Evolutionary conservation across 2,797 vertebrate genomes (phyloP), one percentile per base, ranked within the genome.

Genomic region (Pachyuromys duprasi): DNA sequence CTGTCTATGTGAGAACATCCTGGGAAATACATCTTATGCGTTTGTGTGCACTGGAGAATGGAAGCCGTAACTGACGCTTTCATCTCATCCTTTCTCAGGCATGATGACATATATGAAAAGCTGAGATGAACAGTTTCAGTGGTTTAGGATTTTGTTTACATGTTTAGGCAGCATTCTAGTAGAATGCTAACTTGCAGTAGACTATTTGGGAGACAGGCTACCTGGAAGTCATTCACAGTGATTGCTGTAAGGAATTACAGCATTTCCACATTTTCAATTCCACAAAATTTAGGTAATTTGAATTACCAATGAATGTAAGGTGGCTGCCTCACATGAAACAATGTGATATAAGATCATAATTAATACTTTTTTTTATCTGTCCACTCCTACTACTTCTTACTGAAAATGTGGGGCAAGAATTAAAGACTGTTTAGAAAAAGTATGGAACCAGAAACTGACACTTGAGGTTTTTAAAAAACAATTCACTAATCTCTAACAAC

Each of bases 231-330:
- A 88, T 92, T 84, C 14, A 14, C 60, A 18, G 75, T 70, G 36
- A 67, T 33, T 72, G 22, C 36, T 69, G 53, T 74, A 70, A 33
- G 86, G 82, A 33, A 76, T 39, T 28, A 60, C 60, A 53, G 33
- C 31, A 86, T 82, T 63, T 90, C 53, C 53, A 86, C 28, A 39
- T 82, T 92, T 93, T 95, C 60, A 93, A 3, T 83, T 95, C 57
- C 12, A 9, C n/a, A 53, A 36, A 72, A 89, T 72, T 13, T 33
- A 60, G 60, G 6, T 49, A 20, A 75, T 93, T 95, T 91, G 86
- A 31, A 81, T 75, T 88, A 76, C 70, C 28, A 72, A 18, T 91
- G 90, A 91, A 55, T 91, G 3, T 76, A 86, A 67, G 49, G 49
- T 49, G 49, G 8, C 60, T 28, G 60, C 53, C 26, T 82, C 53